phyloP scores from a whole-genome alignment of 2,113 vertebrate genomes.

The Rissa tridactyla region DNA sequence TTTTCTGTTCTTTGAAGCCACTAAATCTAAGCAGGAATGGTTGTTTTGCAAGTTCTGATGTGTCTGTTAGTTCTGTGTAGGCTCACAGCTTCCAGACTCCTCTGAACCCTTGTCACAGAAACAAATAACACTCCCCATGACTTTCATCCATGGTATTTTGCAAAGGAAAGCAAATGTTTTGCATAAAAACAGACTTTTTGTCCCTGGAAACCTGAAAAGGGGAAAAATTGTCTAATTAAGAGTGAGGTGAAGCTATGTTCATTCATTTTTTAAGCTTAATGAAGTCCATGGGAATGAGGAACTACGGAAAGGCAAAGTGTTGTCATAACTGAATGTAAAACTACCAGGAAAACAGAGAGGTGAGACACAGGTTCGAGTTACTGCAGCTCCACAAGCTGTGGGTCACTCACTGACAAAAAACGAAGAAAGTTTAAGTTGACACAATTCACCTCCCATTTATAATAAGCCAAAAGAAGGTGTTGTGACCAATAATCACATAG shows the following conservation, averaged over 20 bases:
- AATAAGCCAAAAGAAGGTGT: background rate
- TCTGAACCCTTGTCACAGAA: background rate
- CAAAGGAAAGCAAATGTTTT: background rate
- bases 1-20: background rate
- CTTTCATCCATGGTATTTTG: background rate
- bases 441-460: background rate
- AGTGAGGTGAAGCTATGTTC: background rate
- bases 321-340: background rate
- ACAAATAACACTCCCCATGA: background rate
- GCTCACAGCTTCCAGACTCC: background rate
- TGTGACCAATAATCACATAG: fast-evolving
- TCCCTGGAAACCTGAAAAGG: background rate
- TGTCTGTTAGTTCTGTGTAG: background rate
- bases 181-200: background rate
- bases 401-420: background rate
- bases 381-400: background rate
- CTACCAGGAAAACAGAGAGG: background rate
- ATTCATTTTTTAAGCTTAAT: background rate
- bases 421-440: background rate
- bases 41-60: background rate
- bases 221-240: fast-evolving
- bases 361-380: background rate
- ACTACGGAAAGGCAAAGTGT: background rate
- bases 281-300: background rate
- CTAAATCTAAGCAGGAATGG: background rate